These are phyloP conservation scores for Siderastrea radians DNA, from an alignment of 92 coral and sea anemone species.

Conservation along the genomic window DNA sequence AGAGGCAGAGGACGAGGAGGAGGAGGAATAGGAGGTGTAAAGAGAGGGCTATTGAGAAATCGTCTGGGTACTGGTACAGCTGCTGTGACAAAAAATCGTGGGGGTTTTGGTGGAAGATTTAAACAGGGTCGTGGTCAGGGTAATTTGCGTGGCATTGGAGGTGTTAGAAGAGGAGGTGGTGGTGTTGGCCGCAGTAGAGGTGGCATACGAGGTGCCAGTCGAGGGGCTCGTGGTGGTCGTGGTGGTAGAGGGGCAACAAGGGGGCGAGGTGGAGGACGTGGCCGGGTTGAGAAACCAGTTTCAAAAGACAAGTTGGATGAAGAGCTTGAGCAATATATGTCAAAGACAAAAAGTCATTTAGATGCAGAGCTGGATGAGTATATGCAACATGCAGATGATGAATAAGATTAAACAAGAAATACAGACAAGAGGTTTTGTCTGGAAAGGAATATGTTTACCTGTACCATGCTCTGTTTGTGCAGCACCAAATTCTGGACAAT, in stretches of 20 bases:
- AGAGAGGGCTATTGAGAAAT: slow-evolving; percentile 31
- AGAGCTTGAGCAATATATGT: slow-evolving; percentile 97
- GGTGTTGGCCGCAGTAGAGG: slow-evolving; percentile 61
- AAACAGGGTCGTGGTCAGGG: slow-evolving; percentile 50
- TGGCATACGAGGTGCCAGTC: slow-evolving; percentile 35
- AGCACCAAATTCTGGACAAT: background rate
- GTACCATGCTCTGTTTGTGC: background rate
- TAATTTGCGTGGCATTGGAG: slow-evolving; percentile 63
- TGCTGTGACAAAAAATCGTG: slow-evolving; percentile 5
- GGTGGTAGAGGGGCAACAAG: slow-evolving; percentile 66
- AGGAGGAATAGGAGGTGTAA: background rate
- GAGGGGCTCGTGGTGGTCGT: slow-evolving; percentile 62
- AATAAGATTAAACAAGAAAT: background rate
- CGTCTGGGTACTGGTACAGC: slow-evolving; percentile 60
- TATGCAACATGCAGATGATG: slow-evolving; percentile 84
- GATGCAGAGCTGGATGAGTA: slow-evolving; percentile 96
- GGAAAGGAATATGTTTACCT: too few relatives aligned
- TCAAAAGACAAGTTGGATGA: slow-evolving; percentile 86
- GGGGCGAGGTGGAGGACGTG: slow-evolving; percentile 81
- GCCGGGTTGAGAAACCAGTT: slow-evolving; percentile 77
- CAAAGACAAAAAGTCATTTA: slow-evolving; percentile 91
- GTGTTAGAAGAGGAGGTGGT: slow-evolving; percentile 66
- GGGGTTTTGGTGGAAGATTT: slow-evolving; percentile 57
- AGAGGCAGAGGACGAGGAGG: slow-evolving; percentile 58
- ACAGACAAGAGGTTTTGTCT: too few relatives aligned